These are phyloP conservation scores for Cebidichthys violaceus DNA, from an alignment of 2,113 vertebrate species.

Conservation along the genomic window DNA sequence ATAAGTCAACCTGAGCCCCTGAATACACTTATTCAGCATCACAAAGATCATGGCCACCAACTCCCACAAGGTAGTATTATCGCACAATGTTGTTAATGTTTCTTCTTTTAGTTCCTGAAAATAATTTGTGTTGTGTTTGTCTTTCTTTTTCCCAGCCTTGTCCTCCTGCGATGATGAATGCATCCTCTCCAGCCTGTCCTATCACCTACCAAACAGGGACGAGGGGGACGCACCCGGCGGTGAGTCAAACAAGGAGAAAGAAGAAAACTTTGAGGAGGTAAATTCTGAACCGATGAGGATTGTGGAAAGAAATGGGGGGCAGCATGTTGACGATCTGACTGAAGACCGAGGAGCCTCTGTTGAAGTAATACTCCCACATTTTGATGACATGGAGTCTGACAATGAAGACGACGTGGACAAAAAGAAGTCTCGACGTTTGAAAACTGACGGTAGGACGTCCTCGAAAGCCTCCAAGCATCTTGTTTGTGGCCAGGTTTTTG, in stretches of 20 bases:
- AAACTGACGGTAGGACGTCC: conserved; percentile 1
- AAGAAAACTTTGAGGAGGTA: not conserved
- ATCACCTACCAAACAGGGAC: conserved; percentile 10
- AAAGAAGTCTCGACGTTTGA: conserved; percentile 2
- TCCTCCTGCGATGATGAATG: conserved; percentile 15
- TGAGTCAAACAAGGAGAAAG: not conserved
- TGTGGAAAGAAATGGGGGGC: not conserved
- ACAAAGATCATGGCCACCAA: conserved; percentile 30
- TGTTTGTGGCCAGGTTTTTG: conserved; percentile 29
- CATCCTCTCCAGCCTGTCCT: conserved; percentile 43
- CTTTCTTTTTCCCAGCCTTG: conserved; percentile 10
- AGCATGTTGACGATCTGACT: not conserved
- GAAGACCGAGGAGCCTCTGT: conserved; percentile 38
- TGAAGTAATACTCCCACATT: conserved; percentile 35
- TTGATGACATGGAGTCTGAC: conserved; percentile 34
- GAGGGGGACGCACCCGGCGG: not conserved
- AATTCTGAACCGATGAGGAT: not conserved
- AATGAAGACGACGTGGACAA: not conserved
- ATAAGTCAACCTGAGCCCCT: conserved; percentile 49
- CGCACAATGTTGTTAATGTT: not conserved
- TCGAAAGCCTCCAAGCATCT: conserved; percentile 33
- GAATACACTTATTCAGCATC: conserved; percentile 52
- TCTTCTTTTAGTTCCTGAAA: not conserved
- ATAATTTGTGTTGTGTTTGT: not conserved
- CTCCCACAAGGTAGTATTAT: conserved; percentile 19